These are phyloP conservation scores for Ceyx margarethae DNA, from an alignment of 2,113 vertebrate genomes.

Conservation along the genomic window DNA sequence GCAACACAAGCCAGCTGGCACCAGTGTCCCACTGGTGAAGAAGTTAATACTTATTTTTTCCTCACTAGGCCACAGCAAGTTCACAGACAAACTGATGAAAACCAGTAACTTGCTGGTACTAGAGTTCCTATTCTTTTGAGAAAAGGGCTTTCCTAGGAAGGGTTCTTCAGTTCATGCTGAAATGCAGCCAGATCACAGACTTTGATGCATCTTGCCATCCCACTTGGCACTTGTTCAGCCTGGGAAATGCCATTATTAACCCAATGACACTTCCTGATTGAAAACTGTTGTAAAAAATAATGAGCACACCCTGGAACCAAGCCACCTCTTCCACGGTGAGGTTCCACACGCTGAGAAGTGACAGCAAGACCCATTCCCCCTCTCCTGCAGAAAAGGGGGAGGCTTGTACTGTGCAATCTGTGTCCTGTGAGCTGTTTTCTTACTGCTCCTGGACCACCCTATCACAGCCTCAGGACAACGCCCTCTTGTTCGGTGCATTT, in stretches of 20 bases:
- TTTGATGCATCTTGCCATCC: not conserved
- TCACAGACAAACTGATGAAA: not conserved
- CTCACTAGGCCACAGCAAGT: not conserved
- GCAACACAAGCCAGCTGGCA: not conserved
- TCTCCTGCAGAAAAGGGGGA: not conserved
- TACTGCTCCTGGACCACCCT: not conserved
- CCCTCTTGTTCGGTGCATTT: not conserved
- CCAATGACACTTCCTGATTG: not conserved
- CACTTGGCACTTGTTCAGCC: not conserved
- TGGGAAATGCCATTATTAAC: not conserved
- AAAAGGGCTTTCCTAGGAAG: not conserved
- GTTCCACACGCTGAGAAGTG: not conserved
- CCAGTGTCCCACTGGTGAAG: not conserved
- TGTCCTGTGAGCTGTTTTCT: not conserved
- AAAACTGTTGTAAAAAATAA: conserved; percentile 17
- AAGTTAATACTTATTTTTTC: not conserved
- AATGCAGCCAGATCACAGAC: not conserved
- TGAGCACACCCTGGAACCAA: not conserved
- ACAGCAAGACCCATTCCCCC: not conserved
- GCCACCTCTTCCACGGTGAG: not conserved
- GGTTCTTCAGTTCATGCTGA: not conserved
- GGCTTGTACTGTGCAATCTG: not conserved
- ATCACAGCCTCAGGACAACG: not conserved
- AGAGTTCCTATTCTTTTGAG: not conserved
- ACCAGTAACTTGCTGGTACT: not conserved